These are phyloP conservation scores for Callocephalon fimbriatum DNA, from an alignment of 2,113 vertebrate species.

Conservation along the genomic window DNA sequence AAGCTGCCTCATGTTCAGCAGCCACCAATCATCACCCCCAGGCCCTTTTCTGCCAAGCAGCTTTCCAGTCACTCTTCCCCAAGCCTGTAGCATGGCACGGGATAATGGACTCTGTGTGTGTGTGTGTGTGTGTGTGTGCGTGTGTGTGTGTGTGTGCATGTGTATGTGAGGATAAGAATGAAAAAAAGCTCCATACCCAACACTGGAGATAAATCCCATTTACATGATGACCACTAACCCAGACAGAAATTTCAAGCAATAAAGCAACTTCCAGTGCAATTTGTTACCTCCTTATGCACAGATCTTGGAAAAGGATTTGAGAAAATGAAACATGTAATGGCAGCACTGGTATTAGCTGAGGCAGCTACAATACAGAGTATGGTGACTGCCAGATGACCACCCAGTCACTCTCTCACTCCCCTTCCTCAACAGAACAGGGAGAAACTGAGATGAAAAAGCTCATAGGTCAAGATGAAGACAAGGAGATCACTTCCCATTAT, in stretches of 20 bases:
- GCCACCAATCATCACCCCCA: background rate
- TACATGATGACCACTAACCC: background rate
- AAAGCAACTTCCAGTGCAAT: background rate
- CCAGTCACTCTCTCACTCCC: background rate
- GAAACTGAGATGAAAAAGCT: background rate
- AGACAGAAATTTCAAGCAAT: background rate
- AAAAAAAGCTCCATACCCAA: background rate
- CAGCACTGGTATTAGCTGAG: background rate
- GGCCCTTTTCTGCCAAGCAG: background rate
- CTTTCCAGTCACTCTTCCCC: background rate
- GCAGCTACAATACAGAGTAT: background rate
- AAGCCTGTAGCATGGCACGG: background rate
- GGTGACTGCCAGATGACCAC: background rate
- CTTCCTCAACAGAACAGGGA: background rate
- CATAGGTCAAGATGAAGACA: background rate
- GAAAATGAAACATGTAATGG: background rate
- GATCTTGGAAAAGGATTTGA: background rate
- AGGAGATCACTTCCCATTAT: background rate
- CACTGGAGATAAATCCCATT: background rate
- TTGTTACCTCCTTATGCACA: background rate
- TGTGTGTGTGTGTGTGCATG: accelerated
- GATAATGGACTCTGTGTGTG: background rate
- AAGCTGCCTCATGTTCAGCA: background rate
- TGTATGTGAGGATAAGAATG: background rate
- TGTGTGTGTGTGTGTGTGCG: accelerated